Conservation (phyloP, 2,797 vertebrate species). For the Sebastes dallii region DNA sequence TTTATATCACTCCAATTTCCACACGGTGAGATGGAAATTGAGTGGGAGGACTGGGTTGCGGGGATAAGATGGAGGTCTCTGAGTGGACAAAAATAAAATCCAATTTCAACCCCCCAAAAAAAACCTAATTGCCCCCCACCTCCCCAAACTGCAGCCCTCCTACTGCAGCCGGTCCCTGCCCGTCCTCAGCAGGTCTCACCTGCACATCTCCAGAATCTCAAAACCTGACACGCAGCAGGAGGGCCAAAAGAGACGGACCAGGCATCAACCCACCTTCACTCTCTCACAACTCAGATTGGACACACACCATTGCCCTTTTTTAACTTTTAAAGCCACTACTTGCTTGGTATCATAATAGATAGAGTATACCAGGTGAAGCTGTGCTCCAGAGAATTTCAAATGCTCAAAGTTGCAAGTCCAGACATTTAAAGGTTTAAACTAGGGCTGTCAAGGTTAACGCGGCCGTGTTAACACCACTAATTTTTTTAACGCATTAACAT, state of each 20-base stretch:
- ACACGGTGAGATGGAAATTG: constrained; percentile 79
- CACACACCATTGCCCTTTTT: constrained; percentile 45
- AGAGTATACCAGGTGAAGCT: constrained; percentile 7
- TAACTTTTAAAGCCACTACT: constrained; percentile 35
- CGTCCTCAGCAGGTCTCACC: constrained; percentile 40
- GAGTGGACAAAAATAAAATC: constrained; percentile 81
- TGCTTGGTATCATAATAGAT: constrained; percentile 32
- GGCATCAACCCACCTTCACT: constrained; percentile 16
- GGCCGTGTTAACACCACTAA: too few relatives aligned
- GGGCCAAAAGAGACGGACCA: constrained; percentile 18
- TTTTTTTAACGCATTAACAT: too few relatives aligned
- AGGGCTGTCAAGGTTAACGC: too few relatives aligned
- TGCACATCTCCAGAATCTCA: constrained; percentile 63
- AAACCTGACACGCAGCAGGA: constrained; percentile 48
- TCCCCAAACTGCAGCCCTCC: background rate
- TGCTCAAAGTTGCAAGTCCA: constrained; percentile 22
- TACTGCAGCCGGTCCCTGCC: constrained; percentile 5
- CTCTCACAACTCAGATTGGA: constrained; percentile 44
- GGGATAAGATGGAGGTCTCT: constrained; percentile 81
- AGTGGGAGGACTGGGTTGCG: constrained; percentile 76
- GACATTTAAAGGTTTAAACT: constrained; percentile 13
- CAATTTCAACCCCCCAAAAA: constrained; percentile 67
- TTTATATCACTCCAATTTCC: constrained; percentile 83
- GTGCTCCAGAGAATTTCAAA: constrained; percentile 9
- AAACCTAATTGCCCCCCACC: constrained; percentile 21